Base-by-base conservation (phyloP, 2,797 vertebrate genomes). In the Peromyscus nudipes region DNA sequence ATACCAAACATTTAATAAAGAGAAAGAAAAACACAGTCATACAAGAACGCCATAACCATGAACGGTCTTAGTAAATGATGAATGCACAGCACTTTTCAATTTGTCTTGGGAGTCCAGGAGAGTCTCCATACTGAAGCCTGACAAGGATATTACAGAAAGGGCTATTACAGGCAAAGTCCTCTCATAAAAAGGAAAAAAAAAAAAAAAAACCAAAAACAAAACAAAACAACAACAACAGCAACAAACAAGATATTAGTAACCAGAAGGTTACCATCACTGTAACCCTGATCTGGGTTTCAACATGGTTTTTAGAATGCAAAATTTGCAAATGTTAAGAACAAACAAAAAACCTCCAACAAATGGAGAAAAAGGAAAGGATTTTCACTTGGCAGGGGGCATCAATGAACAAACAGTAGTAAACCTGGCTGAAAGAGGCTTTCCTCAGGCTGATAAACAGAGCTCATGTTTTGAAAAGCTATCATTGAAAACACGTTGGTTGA, bases 381-480 rank as follows among this genome's bases (percentile, higher is more conserved):
- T 14, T 49, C 43, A 25, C 31, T 49, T 31, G 43, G 83, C 43
- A 3, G 6, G 43, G 43, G 64, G 8, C 31, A 13, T 34, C 67
- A 49, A 31, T 82, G 8, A 62, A 55, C 14, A 46, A 52, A 37
- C 19, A n/a, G 49, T 27, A 71, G n/a, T 94, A 71, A 69, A 52
- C 2, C 19, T 64, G 4, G 23, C 8, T 46, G 67, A 57, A 46
- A 80, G 46, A n/a, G 57, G 25, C 52, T 37, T 83, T 84, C 19
- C 86, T 92, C 17, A 23, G 55, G 88, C 69, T 89, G 52, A 65
- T 88, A 83, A 76, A 84, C 21, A 10, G 13, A 69, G 55, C 23
- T 40, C 27, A 3, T 14, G 6, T 80, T 97, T 77, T 84, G 31
- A 84, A 96, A 96, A 62, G 11, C n/a, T 21, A 31, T 88, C 46